Base-by-base conservation (phyloP, 1,140 invertebrate species). In the Melanaphis sacchari region DNA sequence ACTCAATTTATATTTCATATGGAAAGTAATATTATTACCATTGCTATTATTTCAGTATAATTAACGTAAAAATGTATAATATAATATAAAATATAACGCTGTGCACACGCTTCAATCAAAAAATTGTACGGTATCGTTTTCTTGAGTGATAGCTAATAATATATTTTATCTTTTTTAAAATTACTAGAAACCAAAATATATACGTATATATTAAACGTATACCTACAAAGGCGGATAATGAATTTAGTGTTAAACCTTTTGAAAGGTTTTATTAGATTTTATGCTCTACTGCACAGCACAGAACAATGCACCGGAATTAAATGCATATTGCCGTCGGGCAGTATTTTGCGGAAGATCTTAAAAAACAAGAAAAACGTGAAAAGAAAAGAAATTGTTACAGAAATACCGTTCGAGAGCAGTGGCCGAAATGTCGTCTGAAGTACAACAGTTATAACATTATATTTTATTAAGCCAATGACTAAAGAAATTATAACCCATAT, bases 231-330 rank as follows among this genome's bases (percentile, higher is more conserved):
- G 18, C 31, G n/a, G 59, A 76, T 76, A 76, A 76, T 76, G 59
- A 76, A 76, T n/a, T 76, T 76, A 76, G 59, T 76, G 59, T 76
- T 76, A 76, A 76, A 76, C 59, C 59, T 76, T 76, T 76, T 76
- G 59, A 76, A 76, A 76, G 59, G 59, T 76, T n/a, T 76, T 76
- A 76, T 76, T 76, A 76, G n/a, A n/a, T 76, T 76, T n/a, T n/a
- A 76, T 76, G 59, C 59, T 76, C 59, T n/a, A 36, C 59, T 76
- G 59, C 59, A 76, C 59, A 76, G 59, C 59, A 76, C 59, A 76
- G 31, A 76, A 76, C 59, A 76, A 76, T 76, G 59, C 59, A 76
- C 59, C 59, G 59, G 59, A 76, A 76, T 76, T 76, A 76, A 76
- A 76, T 76, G 59, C 59, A 76, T 76, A 76, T 76, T 76, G 31